Evolutionary conservation across 2,888 invertebrate genomes (phyloP).

Genomic region (Anaspis maculata): DNA sequence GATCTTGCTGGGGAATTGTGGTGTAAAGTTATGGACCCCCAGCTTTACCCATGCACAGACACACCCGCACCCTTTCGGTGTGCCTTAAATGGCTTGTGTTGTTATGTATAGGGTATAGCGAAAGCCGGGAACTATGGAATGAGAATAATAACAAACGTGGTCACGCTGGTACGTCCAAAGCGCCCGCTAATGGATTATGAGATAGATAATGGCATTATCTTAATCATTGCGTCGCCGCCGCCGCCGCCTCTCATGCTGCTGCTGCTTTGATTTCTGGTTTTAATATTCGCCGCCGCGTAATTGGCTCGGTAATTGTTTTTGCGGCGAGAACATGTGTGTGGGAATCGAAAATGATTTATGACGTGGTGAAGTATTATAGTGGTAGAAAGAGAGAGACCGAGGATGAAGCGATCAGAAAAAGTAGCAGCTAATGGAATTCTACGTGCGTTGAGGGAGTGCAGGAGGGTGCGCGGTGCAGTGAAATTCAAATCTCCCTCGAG

Average conservation of each 20-base stretch:
- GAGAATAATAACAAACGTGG: constrained; percentile 29
- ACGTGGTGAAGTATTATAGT: constrained; percentile 8
- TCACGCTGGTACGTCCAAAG: constrained; percentile 25
- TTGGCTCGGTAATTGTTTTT: constrained; percentile 38
- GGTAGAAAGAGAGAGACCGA: constrained; percentile 10
- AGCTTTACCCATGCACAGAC: too few species aligned
- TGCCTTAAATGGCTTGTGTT: too few species aligned
- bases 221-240: constrained; percentile 32
- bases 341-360: constrained; percentile 26
- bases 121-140: too few species aligned
- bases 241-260: too few species aligned
- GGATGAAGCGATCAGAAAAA: too few species aligned
- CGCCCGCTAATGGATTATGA: constrained; percentile 33
- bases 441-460: too few species aligned
- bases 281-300: constrained; percentile 34
- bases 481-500: too few species aligned
- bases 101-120: too few species aligned
- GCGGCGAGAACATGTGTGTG: constrained; percentile 27
- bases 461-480: too few species aligned
- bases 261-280: constrained; percentile 40
- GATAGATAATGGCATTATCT: constrained; percentile 37
- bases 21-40: too few species aligned
- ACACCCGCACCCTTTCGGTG: too few species aligned
- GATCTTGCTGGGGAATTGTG: too few species aligned
- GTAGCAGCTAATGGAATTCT: constrained; percentile 11